A percentile compares a stretch with the other conserved stretches of the same genome.
These are phyloP conservation scores for Dendrolimus pini DNA, from an alignment of 2,888 invertebrate genomes.

Conservation along the genomic window DNA sequence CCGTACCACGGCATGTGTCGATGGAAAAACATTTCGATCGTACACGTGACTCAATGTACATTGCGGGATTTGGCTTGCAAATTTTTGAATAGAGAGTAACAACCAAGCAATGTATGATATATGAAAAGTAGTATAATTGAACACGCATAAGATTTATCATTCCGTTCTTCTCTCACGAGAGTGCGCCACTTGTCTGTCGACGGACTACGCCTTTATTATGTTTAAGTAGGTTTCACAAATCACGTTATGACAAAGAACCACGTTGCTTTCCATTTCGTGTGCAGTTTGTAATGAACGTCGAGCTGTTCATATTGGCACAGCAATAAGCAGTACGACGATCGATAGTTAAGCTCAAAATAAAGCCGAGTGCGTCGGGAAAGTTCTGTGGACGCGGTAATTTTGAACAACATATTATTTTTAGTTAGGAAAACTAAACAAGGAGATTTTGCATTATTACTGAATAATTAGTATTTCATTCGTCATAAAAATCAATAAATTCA, in stretches of 20 bases:
- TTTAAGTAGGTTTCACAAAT: slow-evolving; percentile 52
- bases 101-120: slow-evolving; percentile 36
- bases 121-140: slow-evolving; percentile 12
- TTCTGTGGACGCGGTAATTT: slow-evolving; percentile 54
- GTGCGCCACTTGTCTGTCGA: slow-evolving; percentile 69
- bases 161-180: slow-evolving; percentile 71
- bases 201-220: slow-evolving; percentile 64
- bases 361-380: slow-evolving; percentile 37
- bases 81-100: neutral
- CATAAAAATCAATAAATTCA: no score
- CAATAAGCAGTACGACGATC: slow-evolving; percentile 60
- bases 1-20: slow-evolving; percentile 21
- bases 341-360: slow-evolving; percentile 42
- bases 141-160: slow-evolving; percentile 56
- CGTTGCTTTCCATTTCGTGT: slow-evolving; percentile 53
- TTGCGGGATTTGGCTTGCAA: slow-evolving; percentile 14
- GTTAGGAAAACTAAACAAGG: no score
- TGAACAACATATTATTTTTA: slow-evolving; percentile 22
- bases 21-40: slow-evolving; percentile 24
- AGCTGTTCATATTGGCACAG: slow-evolving; percentile 31
- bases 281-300: slow-evolving; percentile 23
- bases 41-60: slow-evolving; percentile 18
- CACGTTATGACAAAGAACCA: slow-evolving; percentile 41
- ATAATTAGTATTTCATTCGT: no score
- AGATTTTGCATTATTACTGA: no score